Percentiles rank a stretch among this genome's conserved stretches.
These are phyloP conservation scores for Drosophila teissieri DNA, from an alignment of 1,140 invertebrate genomes.

Conservation along the genomic window DNA sequence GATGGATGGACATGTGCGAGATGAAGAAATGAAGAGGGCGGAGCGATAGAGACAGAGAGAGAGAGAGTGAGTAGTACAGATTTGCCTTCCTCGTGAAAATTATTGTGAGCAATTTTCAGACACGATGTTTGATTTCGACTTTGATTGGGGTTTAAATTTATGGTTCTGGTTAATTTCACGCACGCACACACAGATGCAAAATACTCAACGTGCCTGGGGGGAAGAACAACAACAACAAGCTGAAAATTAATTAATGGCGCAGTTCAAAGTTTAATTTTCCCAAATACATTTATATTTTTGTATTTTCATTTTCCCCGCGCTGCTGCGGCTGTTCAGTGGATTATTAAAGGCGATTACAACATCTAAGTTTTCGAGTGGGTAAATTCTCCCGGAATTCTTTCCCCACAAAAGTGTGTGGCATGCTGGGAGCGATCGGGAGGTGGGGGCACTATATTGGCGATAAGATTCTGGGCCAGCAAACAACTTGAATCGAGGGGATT, in stretches of 20 bases:
- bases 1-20: slow-evolving; percentile 61
- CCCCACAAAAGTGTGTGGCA: slow-evolving; percentile 44
- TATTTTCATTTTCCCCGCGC: slow-evolving; percentile 30
- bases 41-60: slow-evolving; percentile 16
- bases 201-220: slow-evolving; percentile 6
- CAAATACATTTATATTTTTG: slow-evolving; percentile 52
- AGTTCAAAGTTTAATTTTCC: slow-evolving; percentile 80
- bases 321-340: slow-evolving; percentile 41
- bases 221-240: slow-evolving; percentile 8
- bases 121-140: slow-evolving; percentile 22
- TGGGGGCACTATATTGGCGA: slow-evolving; percentile 31
- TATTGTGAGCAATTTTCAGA: slow-evolving; percentile 58
- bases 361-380: slow-evolving; percentile 59
- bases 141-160: slow-evolving; percentile 26
- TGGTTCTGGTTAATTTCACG: slow-evolving; percentile 60
- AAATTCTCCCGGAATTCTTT: slow-evolving; percentile 10
- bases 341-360: slow-evolving; percentile 77
- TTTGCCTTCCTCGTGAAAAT: slow-evolving; percentile 63
- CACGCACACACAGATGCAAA: slow-evolving; percentile 41
- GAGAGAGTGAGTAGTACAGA: slow-evolving; percentile 9
- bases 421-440: slow-evolving; percentile 37
- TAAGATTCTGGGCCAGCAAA: slow-evolving; percentile 53
- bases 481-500: slow-evolving; percentile 34
- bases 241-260: slow-evolving; percentile 75
- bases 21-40: slow-evolving; percentile 13